Evolutionary conservation across 2,113 vertebrate genomes (phyloP), one percentile per base, ranked within the genome.

Genomic region (Laticauda colubrina): DNA sequence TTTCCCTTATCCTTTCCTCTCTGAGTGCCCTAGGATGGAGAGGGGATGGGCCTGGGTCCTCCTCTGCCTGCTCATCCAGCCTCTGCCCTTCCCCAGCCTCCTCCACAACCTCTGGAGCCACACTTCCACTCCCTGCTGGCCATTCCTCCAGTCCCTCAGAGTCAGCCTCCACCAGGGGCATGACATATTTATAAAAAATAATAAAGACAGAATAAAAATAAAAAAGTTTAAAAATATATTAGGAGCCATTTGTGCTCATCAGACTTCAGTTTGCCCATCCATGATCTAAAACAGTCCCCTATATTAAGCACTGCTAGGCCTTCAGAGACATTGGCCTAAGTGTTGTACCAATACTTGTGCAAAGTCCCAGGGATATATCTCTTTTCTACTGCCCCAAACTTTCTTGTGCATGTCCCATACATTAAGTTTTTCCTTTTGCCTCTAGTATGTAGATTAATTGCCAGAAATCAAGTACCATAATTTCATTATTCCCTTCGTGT

Each of bases 401-500:
- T 39, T 43, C 34, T 81, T 81, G 92, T 93, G 86, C 92, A 94
- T 95, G 90, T 64, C 15, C 39, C 89, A 53, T n/a, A 89, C 90
- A 85, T 95, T 94, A 54, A 93, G 88, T 88, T 92, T 94, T 55
- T 87, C 88, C 34, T 59, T 69, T 96, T 89, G 34, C 23, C 26
- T 59, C 92, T 56, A 43, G 34, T 81, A 53, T 94, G 93, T 95
- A 90, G 93, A 93, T 96, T 95, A 94, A 85, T 57, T 93, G 64
- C 88, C 88, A 95, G 92, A 89, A 94, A 93, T 95, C 94, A 96
- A 95, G 91, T 92, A 43, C 75, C 21, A 7, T 43, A 85, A 94
- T 96, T 96, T 90, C 88, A 69, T 93, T 92, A 90, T 54, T 88
- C 93, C 94, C 92, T 93, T 92, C 75, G 93, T 95, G 95, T 96